Evolutionary conservation across 2,113 vertebrate genomes (phyloP), one percentile per base, ranked within the genome.

Genomic region (Triplophysa dalaica): DNA sequence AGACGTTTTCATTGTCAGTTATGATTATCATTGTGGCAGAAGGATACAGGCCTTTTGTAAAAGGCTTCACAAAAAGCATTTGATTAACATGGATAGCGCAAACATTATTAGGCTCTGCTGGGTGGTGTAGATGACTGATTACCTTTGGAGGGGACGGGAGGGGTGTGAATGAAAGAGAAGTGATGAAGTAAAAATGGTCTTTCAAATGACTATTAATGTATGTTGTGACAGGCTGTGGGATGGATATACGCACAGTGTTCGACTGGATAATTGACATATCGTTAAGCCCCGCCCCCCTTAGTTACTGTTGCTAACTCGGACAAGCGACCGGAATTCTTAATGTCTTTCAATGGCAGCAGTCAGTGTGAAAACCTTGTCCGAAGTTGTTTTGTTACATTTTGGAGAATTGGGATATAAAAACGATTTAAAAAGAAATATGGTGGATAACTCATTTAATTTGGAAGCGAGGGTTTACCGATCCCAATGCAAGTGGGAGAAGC

Each of bases 1-100:
- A 80, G 79, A 80, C 68, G 70, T 79, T 82, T 84, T 85, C 80
- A 81, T 77, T 79, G 75, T 84, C 81, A 85, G 84, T 84, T 77
- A 87, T 84, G 84, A 84, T 83, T 79, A 84, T 70, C 58, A 66
- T 79, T 60, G 52, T 24, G 50, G 56, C 81, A 70, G 64, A 81
- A 66, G 29, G 63, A 77, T 81, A 74, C 48, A 52, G 52, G 77
- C 48, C 56, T 75, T 58, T 85, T 80, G 58, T 79, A 62, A 29
- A 78, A 63, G 76, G 29, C 75, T 29, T 43, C 4, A 22, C 75
- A 73, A 82, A 85, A 58, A 80, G 73, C 62, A 70, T 85, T 77
- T 82, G 75, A 87, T 80, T 83, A 86, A 72, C 66, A 45, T 50
- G n/a, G 66, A 77, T 70, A 63, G 65, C 29, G 38, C 60, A 79